Conservation (phyloP, 2,888 invertebrate species). For the Cerceris ruficornis region DNA sequence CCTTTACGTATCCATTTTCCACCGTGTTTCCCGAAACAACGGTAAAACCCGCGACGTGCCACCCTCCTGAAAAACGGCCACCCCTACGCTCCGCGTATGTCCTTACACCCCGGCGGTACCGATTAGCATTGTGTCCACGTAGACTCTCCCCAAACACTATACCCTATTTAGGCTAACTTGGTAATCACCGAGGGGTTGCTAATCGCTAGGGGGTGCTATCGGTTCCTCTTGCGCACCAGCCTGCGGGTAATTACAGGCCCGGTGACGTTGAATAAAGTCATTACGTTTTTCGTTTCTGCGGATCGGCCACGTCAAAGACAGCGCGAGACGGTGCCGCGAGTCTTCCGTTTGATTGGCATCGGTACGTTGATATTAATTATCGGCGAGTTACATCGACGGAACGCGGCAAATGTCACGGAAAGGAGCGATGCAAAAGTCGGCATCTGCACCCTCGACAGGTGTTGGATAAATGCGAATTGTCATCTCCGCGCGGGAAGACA, state of each 20-base stretch:
- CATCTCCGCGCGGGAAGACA: constrained; percentile 18
- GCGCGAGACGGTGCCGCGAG: constrained; percentile 12
- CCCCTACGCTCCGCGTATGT: constrained; percentile 34
- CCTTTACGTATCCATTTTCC: background rate
- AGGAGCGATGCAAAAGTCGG: constrained; percentile 3
- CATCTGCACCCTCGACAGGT: background rate
- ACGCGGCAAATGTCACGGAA: constrained; percentile 29
- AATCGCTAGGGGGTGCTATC: constrained; percentile 72
- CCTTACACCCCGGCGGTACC: constrained; percentile 41
- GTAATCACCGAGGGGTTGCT: constrained; percentile 77
- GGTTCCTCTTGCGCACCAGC: constrained; percentile 67
- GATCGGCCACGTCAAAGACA: constrained; percentile 5
- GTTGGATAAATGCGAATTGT: constrained; percentile 1
- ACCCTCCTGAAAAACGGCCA: constrained; percentile 14
- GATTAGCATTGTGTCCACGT: constrained; percentile 72
- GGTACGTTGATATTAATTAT: constrained; percentile 60
- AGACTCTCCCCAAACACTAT: constrained; percentile 78
- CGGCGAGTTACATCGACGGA: constrained; percentile 22
- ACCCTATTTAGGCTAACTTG: constrained; percentile 80
- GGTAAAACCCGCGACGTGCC: constrained; percentile 28
- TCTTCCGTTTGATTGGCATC: constrained; percentile 11
- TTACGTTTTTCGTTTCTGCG: constrained; percentile 72
- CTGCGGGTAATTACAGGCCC: constrained; percentile 80
- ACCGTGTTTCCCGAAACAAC: constrained; percentile 51
- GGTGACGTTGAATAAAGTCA: constrained; percentile 79